Evolutionary conservation across 35 echinoderm and acorn worm species (phyloP).

Genomic region (Acanthaster planci): DNA sequence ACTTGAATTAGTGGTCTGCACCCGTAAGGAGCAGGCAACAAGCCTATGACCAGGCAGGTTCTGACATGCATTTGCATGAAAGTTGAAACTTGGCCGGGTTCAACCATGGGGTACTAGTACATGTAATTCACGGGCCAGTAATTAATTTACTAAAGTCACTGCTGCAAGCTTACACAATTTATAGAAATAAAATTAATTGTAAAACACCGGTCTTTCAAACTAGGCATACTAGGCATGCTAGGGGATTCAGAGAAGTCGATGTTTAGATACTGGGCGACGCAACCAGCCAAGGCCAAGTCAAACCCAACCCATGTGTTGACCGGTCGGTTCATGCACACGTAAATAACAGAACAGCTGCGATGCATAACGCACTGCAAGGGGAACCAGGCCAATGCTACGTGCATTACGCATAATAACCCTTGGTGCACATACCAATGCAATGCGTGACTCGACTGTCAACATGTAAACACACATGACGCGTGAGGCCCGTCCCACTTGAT

Average conservation of each 20-base stretch:
- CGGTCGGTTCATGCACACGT: background rate
- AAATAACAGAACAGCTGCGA: background rate
- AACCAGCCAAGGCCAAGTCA: conserved; percentile 1
- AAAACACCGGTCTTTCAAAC: background rate
- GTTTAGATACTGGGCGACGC: background rate
- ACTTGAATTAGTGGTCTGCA: too few species aligned
- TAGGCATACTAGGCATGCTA: background rate
- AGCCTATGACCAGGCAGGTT: too few species aligned
- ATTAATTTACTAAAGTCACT: too few species aligned
- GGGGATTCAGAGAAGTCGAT: background rate
- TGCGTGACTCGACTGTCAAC: conserved; percentile 34
- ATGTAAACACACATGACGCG: conserved; percentile 9
- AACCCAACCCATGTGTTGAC: conserved; percentile 7
- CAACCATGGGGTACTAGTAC: too few species aligned
- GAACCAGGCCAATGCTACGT: background rate
- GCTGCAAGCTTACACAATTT: too few species aligned
- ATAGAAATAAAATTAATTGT: background rate
- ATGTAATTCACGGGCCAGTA: too few species aligned
- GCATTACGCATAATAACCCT: background rate
- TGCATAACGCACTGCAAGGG: background rate
- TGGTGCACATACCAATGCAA: conserved; percentile 33
- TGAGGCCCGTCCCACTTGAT: too few species aligned
- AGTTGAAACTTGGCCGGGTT: too few species aligned
- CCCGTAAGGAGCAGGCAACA: too few species aligned
- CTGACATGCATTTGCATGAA: too few species aligned